These are phyloP conservation scores for Melanophora roralis DNA, from an alignment of 2,888 invertebrate species.

Conservation along the genomic window DNA sequence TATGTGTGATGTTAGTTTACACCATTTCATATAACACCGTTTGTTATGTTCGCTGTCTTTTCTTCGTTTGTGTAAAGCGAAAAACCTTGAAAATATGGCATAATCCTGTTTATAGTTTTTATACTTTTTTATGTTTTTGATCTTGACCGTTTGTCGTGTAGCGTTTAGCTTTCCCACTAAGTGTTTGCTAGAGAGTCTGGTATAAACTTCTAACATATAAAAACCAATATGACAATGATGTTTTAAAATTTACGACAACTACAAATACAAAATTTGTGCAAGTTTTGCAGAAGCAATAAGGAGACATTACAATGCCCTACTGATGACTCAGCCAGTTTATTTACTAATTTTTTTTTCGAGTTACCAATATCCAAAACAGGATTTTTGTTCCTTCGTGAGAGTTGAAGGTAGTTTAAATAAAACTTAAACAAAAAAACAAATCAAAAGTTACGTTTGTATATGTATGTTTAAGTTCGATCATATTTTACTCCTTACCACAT, in stretches of 20 bases:
- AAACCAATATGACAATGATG: constrained; percentile 2
- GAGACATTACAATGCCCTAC: neutral
- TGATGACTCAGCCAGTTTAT: neutral
- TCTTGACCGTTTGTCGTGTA: neutral
- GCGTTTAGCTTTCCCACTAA: constrained; percentile 21
- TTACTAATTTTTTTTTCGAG: too few species aligned
- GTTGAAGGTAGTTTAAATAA: too few species aligned
- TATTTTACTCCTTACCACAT: too few species aligned
- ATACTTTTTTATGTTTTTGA: neutral
- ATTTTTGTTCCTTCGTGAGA: too few species aligned
- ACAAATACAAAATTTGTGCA: neutral
- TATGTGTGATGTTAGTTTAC: constrained; percentile 51
- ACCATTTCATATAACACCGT: constrained; percentile 31
- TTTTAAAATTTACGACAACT: constrained; percentile 29
- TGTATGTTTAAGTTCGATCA: too few species aligned
- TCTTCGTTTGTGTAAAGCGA: neutral
- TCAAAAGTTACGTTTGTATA: too few species aligned
- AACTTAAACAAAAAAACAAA: too few species aligned
- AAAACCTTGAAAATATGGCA: constrained; percentile 47
- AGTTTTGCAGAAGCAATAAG: neutral
- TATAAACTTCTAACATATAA: neutral
- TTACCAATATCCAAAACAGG: too few species aligned
- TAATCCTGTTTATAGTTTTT: constrained; percentile 27
- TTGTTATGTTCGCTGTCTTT: constrained; percentile 36
- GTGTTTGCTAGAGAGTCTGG: neutral